These are phyloP conservation scores for Caenorhabditis angaria DNA, from an alignment of 2,888 invertebrate genomes.

Conservation along the genomic window DNA sequence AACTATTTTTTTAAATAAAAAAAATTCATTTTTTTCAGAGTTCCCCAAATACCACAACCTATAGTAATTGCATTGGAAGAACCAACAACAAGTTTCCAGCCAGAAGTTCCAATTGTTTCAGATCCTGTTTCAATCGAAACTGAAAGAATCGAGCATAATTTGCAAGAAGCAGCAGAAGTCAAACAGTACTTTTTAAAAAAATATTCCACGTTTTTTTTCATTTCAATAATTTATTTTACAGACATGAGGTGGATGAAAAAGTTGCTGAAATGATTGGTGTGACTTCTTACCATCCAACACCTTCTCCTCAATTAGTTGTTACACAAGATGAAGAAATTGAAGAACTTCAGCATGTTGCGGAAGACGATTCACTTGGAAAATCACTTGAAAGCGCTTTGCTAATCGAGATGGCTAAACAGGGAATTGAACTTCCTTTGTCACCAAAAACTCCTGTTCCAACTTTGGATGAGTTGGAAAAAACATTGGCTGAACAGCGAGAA, in stretches of 20 bases:
- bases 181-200: constrained; percentile 10
- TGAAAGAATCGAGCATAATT: constrained; percentile 20
- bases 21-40: neutral
- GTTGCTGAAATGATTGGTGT: constrained; percentile 52
- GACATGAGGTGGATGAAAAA: constrained; percentile 31
- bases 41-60: neutral
- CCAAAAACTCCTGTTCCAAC: constrained; percentile 19
- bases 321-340: neutral
- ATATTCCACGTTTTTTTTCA: neutral
- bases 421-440: constrained; percentile 48
- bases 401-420: constrained; percentile 45
- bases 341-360: neutral
- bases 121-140: neutral
- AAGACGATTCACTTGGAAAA: constrained; percentile 20
- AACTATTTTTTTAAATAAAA: neutral
- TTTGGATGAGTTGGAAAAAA: constrained; percentile 15
- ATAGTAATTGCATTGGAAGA: neutral
- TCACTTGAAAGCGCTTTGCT: constrained; percentile 39
- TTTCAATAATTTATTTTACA: too few relatives aligned
- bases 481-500: neutral
- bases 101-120: neutral
- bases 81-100: neutral
- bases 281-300: constrained; percentile 18
- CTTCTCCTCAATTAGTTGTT: constrained; percentile 11
- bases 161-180: constrained; percentile 25